A percentile compares a stretch with the other conserved stretches of the same genome.
Evolutionary conservation across 2,888 invertebrate genomes (phyloP).

Genomic region (Chrysotoxum bicinctum): DNA sequence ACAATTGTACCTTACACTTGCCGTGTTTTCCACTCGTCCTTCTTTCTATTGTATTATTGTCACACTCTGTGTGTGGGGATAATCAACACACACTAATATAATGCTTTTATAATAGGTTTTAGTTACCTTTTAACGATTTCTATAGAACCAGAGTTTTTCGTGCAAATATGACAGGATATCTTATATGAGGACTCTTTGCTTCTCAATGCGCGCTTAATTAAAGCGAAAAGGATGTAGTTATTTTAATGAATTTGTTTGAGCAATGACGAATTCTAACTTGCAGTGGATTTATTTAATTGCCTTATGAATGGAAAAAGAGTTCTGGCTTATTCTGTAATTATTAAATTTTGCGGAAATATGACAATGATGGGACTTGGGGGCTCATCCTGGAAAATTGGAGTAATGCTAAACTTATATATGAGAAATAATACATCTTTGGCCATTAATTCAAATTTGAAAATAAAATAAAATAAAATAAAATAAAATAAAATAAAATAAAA

Average conservation of each 20-base stretch:
- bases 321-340: too few relatives aligned
- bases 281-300: background rate
- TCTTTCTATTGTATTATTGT: slow-evolving; percentile 46
- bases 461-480: too few relatives aligned
- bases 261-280: background rate
- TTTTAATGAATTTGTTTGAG: background rate
- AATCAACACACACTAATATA: slow-evolving; percentile 13
- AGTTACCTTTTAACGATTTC: slow-evolving; percentile 50
- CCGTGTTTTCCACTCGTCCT: slow-evolving; percentile 24
- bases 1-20: slow-evolving; percentile 39
- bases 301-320: background rate
- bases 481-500: too few relatives aligned
- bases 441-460: too few relatives aligned
- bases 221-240: background rate
- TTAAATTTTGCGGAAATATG: too few relatives aligned
- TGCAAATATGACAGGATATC: background rate
- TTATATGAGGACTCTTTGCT: background rate
- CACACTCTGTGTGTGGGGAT: slow-evolving; percentile 38
- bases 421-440: too few relatives aligned
- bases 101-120: slow-evolving; percentile 28
- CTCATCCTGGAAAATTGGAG: too few relatives aligned
- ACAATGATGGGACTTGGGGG: too few relatives aligned
- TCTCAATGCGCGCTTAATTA: background rate
- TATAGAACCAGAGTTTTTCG: slow-evolving; percentile 7
- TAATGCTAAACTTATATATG: too few relatives aligned